Conservation (phyloP, 2,888 invertebrate species). For the Teleogryllus oceanicus region DNA sequence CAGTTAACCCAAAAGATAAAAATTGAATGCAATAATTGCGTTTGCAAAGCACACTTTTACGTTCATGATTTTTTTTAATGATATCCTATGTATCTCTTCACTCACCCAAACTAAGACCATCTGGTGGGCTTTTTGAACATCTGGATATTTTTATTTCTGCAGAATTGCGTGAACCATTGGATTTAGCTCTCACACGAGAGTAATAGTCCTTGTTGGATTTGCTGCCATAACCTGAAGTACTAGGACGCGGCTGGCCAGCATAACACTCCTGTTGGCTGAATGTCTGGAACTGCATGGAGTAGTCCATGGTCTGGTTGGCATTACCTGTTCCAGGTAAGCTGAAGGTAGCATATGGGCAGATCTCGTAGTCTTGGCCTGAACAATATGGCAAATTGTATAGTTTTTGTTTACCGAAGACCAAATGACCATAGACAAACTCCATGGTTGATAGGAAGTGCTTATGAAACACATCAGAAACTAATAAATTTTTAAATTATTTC, state of each 20-base stretch:
- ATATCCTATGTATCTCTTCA: slow-evolving; percentile 5
- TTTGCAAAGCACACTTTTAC: background rate
- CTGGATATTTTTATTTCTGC: slow-evolving; percentile 36
- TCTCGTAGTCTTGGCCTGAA: slow-evolving; percentile 42
- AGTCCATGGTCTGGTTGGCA: slow-evolving; percentile 41
- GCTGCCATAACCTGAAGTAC: slow-evolving; percentile 33
- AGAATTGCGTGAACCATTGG: slow-evolving; percentile 30
- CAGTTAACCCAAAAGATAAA: too few relatives aligned
- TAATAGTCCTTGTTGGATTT: slow-evolving; percentile 38
- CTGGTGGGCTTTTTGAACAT: slow-evolving; percentile 43
- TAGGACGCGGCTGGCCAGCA: slow-evolving; percentile 39
- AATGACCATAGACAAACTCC: slow-evolving; percentile 20
- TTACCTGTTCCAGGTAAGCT: slow-evolving; percentile 40
- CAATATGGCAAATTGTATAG: background rate
- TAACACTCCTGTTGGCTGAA: slow-evolving; percentile 45
- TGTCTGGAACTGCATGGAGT: slow-evolving; percentile 44
- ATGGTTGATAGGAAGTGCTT: background rate
- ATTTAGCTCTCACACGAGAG: slow-evolving; percentile 36
- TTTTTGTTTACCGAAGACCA: background rate
- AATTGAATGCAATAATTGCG: too few relatives aligned
- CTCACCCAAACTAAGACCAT: slow-evolving; percentile 43
- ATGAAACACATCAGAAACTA: background rate
- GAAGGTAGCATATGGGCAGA: slow-evolving; percentile 48
- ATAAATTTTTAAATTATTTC: background rate
- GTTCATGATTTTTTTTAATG: background rate